Evolutionary conservation across 1,140 invertebrate genomes (phyloP).

Genomic region (Pollicipes pollicipes): DNA sequence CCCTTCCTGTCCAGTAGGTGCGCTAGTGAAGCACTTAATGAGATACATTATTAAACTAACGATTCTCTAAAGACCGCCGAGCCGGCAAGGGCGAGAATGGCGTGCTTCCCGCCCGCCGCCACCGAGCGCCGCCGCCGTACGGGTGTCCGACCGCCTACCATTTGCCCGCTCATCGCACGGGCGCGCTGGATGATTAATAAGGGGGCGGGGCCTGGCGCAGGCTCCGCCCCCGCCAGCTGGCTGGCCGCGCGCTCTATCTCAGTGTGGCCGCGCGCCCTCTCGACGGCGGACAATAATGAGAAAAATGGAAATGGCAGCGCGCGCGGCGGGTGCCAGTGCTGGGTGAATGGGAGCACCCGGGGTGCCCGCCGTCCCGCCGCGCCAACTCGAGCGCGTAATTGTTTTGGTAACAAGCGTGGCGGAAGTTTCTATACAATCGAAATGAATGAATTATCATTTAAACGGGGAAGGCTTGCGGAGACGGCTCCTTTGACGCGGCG

Average conservation of each 20-base stretch:
- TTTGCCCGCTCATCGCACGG: neutral
- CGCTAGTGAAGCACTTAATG: neutral
- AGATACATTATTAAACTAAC: conserved; percentile 2
- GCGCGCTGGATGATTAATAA: conserved; percentile 1
- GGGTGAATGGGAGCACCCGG: neutral
- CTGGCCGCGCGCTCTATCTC: neutral
- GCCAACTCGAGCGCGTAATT: neutral
- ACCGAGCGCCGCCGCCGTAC: neutral
- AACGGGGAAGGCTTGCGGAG: neutral
- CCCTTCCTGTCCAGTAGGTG: neutral
- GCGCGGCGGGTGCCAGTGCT: neutral
- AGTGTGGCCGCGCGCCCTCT: neutral
- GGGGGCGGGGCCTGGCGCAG: neutral
- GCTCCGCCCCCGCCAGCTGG: neutral
- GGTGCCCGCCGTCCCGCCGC: no score
- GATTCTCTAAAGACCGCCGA: neutral
- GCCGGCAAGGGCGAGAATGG: neutral
- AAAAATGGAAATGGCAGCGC: neutral
- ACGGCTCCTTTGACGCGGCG: neutral
- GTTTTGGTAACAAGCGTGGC: neutral
- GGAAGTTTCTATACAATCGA: neutral
- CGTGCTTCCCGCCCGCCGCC: neutral
- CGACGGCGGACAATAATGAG: neutral
- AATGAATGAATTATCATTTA: neutral
- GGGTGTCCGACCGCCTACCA: neutral